Base-by-base conservation (phyloP, 2,888 invertebrate species). In the Aphodius sticticus region DNA sequence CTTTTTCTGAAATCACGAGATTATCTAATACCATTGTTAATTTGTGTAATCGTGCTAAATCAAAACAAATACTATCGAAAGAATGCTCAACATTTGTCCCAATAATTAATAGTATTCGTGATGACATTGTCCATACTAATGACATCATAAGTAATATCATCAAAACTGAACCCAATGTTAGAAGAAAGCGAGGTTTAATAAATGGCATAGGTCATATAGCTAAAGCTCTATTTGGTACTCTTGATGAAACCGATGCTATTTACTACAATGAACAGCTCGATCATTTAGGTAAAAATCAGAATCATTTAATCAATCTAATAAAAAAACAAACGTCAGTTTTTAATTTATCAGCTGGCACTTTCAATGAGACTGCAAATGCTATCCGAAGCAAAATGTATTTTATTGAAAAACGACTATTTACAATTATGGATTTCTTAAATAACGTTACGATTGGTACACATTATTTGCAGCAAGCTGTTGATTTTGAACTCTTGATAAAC, bases 401-500 rank as follows among this genome's bases (percentile, higher is more conserved):
- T 7, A n/a, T 72, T 16, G 72, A 72, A 72, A 72, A 72, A 72
- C 72, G 26, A 6, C n/a, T 72, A 7, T 6, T 72, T 26, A 26
- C n/a, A 26, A 16, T 72, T 26, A 3, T 26, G 36, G 35, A 16
- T 72, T 72, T 16, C 26, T 6, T 72, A 72, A 26, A 72, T 26
- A 72, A 72, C 16, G 2, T 72, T 16, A 72, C 35, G 26, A 16
- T 72, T 35, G 35, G 7, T n/a, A 9, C 26, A 70, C 15, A 69
- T 69, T 69, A 14, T 69, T n/a, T 16, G 15, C 6, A 26, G 15
- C 70, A 70, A 70, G 26, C 15, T 9, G 14, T n/a, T 12, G 72
- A 72, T 7, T 72, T 72, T 72, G 72, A 72, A 26, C n/a, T 72
- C 12, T 26, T 72, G 6, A 72, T 72, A 72, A 72, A 72, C 16